A percentile compares a stretch with the other conserved stretches of the same genome.
Conservation (phyloP, 2,797 vertebrate species). For the Tolypeutes matacus region DNA sequence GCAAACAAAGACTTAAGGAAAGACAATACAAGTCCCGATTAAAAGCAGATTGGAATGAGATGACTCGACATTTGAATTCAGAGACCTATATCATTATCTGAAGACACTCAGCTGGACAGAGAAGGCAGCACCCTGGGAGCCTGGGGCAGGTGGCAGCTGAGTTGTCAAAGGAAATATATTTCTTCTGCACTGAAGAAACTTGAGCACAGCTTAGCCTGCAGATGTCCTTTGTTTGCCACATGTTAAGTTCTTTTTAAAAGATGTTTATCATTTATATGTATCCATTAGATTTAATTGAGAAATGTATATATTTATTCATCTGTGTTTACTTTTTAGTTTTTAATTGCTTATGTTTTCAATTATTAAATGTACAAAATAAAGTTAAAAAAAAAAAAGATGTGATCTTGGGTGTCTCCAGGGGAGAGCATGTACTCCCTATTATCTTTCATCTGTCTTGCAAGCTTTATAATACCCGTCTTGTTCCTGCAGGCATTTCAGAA, state of each 20-base stretch:
- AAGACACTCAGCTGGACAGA: background rate
- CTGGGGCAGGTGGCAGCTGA: background rate
- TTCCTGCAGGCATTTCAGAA: background rate
- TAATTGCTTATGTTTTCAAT: too few species aligned
- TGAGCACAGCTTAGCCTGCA: background rate
- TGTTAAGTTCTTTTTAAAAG: background rate
- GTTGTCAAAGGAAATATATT: background rate
- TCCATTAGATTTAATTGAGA: too few species aligned
- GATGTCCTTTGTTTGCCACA: background rate
- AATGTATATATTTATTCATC: too few species aligned
- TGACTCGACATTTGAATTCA: background rate
- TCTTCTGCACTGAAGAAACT: background rate
- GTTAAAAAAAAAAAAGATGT: too few species aligned
- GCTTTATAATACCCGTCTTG: background rate
- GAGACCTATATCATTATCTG: constrained; percentile 2
- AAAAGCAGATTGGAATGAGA: background rate
- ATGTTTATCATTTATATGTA: too few species aligned
- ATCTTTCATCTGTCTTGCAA: background rate
- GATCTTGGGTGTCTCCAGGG: background rate
- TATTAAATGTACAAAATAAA: too few species aligned
- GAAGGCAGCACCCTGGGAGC: background rate
- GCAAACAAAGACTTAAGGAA: background rate
- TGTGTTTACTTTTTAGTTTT: too few species aligned
- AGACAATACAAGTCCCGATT: background rate
- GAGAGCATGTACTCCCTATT: background rate